Percentiles rank a stretch among this genome's conserved stretches.
These are phyloP conservation scores for Agonopterix alstromeriana DNA, from an alignment of 2,888 invertebrate species.

Conservation along the genomic window DNA sequence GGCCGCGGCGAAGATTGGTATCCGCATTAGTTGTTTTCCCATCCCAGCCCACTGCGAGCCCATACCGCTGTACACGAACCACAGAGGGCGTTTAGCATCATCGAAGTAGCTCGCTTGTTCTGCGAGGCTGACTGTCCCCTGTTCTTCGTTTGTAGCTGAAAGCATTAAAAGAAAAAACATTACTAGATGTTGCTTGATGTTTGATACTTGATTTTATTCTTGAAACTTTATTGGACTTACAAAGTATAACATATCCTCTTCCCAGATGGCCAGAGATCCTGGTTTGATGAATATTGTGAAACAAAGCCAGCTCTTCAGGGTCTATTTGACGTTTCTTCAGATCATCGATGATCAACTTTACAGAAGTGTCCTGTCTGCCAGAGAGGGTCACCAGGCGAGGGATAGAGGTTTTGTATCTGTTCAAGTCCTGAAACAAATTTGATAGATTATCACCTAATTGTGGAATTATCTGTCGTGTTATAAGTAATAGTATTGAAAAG, in stretches of 20 bases:
- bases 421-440: conserved; percentile 26
- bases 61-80: conserved; percentile 86
- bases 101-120: conserved; percentile 41
- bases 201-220: too few relatives aligned
- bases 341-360: conserved; percentile 32
- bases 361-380: conserved; percentile 36
- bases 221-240: conserved; percentile 18
- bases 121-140: conserved; percentile 31
- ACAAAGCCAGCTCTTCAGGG: conserved; percentile 48
- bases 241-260: conserved; percentile 45
- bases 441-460: too few relatives aligned
- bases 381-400: conserved; percentile 47
- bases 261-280: conserved; percentile 48
- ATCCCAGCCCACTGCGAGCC: conserved; percentile 84
- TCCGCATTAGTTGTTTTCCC: conserved; percentile 79
- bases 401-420: conserved; percentile 36
- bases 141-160: conserved; percentile 31
- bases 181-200: too few relatives aligned
- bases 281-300: conserved; percentile 44
- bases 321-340: conserved; percentile 48
- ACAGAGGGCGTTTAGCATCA: conserved; percentile 67
- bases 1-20: conserved; percentile 76
- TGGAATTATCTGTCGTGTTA: too few relatives aligned
- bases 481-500: too few relatives aligned
- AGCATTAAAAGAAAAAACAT: too few relatives aligned